phyloP scores from a whole-genome alignment of 23 tunicate species.

The Corella eumyota region DNA sequence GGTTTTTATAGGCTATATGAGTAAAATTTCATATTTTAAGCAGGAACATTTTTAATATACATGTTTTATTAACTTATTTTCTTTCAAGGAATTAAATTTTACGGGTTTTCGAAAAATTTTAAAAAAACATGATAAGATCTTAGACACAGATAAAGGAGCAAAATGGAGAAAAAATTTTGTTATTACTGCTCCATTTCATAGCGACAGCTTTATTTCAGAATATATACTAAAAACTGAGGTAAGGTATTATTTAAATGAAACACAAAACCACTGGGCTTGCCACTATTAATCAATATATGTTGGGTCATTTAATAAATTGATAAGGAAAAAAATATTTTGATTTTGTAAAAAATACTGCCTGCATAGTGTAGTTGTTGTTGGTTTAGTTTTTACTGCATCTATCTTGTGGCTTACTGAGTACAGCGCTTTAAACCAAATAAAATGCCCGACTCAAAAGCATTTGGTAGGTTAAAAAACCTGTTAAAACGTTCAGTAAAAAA shows the following conservation, averaged over 20 bases:
- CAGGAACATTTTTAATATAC: neutral
- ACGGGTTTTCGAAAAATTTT: conserved; percentile 98
- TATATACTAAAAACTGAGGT: conserved; percentile 92
- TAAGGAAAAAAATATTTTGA: no score
- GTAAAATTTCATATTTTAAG: neutral
- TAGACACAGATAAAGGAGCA: conserved; percentile 63
- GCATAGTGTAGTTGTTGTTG: no score
- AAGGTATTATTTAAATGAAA: neutral
- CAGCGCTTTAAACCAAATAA: no score
- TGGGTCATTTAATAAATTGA: no score
- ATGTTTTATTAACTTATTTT: neutral
- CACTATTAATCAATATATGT: no score
- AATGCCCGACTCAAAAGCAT: no score
- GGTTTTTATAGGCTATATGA: neutral
- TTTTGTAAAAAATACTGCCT: no score
- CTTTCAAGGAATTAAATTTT: conserved; percentile 86
- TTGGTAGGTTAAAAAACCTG: no score
- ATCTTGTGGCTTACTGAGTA: no score
- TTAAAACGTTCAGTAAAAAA: no score
- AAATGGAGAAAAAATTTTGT: conserved; percentile 71
- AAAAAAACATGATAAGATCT: conserved; percentile 91
- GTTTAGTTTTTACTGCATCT: no score
- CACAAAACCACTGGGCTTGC: no score
- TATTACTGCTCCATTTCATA: conserved; percentile 87
- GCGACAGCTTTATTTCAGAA: conserved; percentile 67